phyloP scores from a whole-genome alignment of 2,797 vertebrate species.

The Danio choprae region DNA sequence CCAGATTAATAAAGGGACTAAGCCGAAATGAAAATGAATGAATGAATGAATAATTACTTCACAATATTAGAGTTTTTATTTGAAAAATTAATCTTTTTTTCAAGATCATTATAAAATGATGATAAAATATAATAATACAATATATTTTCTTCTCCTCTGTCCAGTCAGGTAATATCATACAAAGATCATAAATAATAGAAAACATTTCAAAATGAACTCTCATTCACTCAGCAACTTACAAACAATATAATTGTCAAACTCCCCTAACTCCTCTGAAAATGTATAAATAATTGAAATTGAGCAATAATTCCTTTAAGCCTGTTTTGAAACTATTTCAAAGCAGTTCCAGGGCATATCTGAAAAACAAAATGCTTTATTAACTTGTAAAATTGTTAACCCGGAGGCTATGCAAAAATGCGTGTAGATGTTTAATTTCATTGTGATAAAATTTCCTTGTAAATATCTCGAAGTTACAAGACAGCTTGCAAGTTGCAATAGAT shows the following conservation, averaged over 20 bases:
- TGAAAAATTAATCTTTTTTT: too few species aligned
- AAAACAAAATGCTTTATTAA: background rate
- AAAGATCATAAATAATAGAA: background rate
- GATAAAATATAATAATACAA: too few species aligned
- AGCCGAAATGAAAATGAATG: too few species aligned
- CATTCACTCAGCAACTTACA: conserved; percentile 12
- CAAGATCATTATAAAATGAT: too few species aligned
- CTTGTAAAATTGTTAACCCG: background rate
- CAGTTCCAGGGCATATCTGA: background rate
- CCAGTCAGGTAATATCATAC: background rate
- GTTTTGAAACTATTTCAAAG: background rate
- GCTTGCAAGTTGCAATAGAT: background rate
- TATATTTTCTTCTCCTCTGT: background rate
- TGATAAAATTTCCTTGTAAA: background rate
- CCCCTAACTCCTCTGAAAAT: background rate
- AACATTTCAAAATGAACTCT: background rate
- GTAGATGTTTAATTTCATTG: background rate
- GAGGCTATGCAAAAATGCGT: background rate
- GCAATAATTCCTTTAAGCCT: background rate
- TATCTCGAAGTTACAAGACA: background rate
- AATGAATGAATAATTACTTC: background rate
- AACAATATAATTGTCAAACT: background rate
- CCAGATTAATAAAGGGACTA: too few species aligned
- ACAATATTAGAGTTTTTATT: conserved; percentile 8
- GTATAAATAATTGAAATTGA: conserved; percentile 4